Conservation (phyloP, 2,888 invertebrate species). For the Hedya salicella region DNA sequence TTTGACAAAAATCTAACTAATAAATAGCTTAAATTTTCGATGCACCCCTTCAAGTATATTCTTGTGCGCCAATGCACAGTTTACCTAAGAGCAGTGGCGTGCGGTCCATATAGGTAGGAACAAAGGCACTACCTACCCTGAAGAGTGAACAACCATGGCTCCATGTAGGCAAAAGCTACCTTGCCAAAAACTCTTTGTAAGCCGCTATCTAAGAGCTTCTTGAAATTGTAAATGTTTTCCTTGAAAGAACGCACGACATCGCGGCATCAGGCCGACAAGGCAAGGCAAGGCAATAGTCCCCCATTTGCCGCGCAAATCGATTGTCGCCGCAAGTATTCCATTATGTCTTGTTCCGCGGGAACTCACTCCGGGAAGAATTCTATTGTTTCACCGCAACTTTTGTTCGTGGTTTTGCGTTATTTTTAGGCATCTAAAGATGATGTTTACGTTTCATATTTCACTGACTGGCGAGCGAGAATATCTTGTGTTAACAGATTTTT, state of each 20-base stretch:
- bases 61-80: neutral
- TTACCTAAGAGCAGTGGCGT: neutral
- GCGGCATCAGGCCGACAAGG: neutral
- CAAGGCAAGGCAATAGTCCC: conserved; percentile 45
- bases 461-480: conserved; percentile 22
- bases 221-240: conserved; percentile 1
- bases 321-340: conserved; percentile 45
- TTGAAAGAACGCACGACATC: neutral
- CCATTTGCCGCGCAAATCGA: conserved; percentile 51
- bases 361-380: conserved; percentile 22
- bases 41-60: too few relatives aligned
- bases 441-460: conserved; percentile 40
- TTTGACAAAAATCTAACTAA: too few relatives aligned
- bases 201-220: too few relatives aligned
- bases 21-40: too few relatives aligned
- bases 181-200: too few relatives aligned
- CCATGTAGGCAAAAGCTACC: too few relatives aligned
- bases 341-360: conserved; percentile 43
- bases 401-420: conserved; percentile 31
- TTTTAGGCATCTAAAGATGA: conserved; percentile 35
- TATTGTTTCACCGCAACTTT: conserved; percentile 35
- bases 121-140: too few relatives aligned
- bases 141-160: too few relatives aligned
- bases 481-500: conserved; percentile 31
- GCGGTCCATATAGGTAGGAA: too few relatives aligned